Base-by-base conservation (phyloP, 2,888 invertebrate genomes). In the Eupithecia tripunctaria region DNA sequence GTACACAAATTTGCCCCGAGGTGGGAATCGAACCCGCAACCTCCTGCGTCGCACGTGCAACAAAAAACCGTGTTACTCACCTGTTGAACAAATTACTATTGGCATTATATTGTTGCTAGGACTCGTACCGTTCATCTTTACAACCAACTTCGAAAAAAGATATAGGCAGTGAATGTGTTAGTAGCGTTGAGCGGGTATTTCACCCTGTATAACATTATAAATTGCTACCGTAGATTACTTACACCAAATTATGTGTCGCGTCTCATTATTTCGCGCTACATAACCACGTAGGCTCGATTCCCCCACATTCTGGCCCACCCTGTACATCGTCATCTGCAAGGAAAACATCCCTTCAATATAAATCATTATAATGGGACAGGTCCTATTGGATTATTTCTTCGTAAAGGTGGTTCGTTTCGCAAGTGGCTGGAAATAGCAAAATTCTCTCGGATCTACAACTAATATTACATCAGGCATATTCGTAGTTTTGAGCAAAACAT, bases 311-410 rank as follows among this genome's bases (percentile, higher is more conserved):
- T 56, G 56, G 56, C 4, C 56, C 56, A 56, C 56, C 56, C 25
- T 56, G 56, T 56, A 56, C 56, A 56, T 56, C 12, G 60, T 71
- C 63, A 51, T 71, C 62, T 60, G 47, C 29, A 63, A 47, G 27
- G 36, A 71, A 71, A 67, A 67, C 67, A 71, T 71, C 38, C n/a
- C 67, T 63, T 56, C 63, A 38, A 21, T 51, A 71, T 71, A 71
- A 71, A 71, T 71, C 71, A 71, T 67, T 47, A 38, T 71, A 67
- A 71, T 71, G 71, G 67, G 63, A 71, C 63, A 38, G 71, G 25
- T 66, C 25, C 18, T 51, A 67, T 67, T 67, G 67, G 67, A 71
- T 71, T 71, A 67, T 62, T 63, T 67, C 56, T 56, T 56, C 56
- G 56, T 41, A 14, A 25, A 56, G 56, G 56, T 56, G 56, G 21